Conservation (phyloP, 2,888 invertebrate species). For the Athetis lepigone region DNA sequence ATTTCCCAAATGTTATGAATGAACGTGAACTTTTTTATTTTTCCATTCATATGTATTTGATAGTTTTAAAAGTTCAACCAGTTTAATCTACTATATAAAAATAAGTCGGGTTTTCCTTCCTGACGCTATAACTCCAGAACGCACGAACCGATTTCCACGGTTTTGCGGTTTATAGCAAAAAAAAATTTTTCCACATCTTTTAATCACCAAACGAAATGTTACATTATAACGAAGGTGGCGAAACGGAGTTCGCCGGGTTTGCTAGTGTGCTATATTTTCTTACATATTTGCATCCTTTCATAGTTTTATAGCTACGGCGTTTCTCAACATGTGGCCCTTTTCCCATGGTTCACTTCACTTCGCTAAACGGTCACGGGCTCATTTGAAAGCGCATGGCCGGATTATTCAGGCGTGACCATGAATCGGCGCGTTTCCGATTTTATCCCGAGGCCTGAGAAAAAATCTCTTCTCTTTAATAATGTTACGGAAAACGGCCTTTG, state of each 20-base stretch:
- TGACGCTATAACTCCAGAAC: no score
- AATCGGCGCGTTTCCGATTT: conserved; percentile 53
- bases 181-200: no score
- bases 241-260: no score
- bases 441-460: conserved; percentile 37
- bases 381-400: conserved; percentile 39
- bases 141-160: no score
- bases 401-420: conserved; percentile 57
- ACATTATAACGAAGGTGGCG: no score
- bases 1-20: background rate
- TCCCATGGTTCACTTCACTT: conserved; percentile 56
- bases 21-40: background rate
- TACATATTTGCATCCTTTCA: conserved; percentile 34
- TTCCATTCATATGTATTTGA: background rate
- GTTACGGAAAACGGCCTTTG: conserved; percentile 18
- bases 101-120: no score
- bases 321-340: conserved; percentile 43
- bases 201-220: no score
- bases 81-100: no score
- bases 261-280: background rate
- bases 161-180: no score
- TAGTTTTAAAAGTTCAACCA: background rate
- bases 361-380: conserved; percentile 43
- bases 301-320: conserved; percentile 12
- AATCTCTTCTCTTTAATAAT: conserved; percentile 29